Evolutionary conservation across 2,797 vertebrate species (phyloP).

Genomic region (Pangasius sanitwongsei): DNA sequence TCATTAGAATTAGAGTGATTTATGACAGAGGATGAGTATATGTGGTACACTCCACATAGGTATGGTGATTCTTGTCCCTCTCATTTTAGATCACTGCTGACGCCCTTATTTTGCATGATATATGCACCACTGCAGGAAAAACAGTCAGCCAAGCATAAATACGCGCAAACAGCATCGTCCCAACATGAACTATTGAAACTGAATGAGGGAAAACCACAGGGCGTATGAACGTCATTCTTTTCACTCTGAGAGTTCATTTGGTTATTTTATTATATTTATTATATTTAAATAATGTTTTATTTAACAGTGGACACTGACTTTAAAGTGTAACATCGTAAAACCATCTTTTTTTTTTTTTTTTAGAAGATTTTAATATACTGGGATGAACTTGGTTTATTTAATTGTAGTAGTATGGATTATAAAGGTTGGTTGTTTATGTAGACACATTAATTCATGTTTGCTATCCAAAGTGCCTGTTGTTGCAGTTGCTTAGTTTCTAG

Average conservation of each 20-base stretch:
- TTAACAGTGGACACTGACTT: too few species aligned
- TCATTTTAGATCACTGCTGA: background rate
- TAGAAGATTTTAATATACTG: too few species aligned
- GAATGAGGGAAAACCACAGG: background rate
- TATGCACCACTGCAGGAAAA: background rate
- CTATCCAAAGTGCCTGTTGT: background rate
- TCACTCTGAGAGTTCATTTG: too few species aligned
- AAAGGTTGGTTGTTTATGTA: background rate
- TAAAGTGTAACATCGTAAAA: too few species aligned
- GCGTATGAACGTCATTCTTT: too few species aligned
- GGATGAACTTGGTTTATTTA: too few species aligned
- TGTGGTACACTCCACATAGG: background rate
- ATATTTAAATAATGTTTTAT: too few species aligned
- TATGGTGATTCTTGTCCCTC: background rate
- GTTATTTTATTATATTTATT: too few species aligned
- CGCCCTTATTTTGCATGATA: constrained; percentile 1
- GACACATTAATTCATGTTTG: background rate
- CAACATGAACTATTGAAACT: background rate
- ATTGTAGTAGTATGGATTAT: too few species aligned
- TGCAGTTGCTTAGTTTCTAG: background rate
- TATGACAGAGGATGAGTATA: background rate
- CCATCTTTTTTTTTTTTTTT: too few species aligned
- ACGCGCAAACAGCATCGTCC: background rate
- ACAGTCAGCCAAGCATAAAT: background rate
- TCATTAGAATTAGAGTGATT: background rate